Conservation (phyloP, 1,140 invertebrate genomes). For the Listronotus oregonensis region DNA sequence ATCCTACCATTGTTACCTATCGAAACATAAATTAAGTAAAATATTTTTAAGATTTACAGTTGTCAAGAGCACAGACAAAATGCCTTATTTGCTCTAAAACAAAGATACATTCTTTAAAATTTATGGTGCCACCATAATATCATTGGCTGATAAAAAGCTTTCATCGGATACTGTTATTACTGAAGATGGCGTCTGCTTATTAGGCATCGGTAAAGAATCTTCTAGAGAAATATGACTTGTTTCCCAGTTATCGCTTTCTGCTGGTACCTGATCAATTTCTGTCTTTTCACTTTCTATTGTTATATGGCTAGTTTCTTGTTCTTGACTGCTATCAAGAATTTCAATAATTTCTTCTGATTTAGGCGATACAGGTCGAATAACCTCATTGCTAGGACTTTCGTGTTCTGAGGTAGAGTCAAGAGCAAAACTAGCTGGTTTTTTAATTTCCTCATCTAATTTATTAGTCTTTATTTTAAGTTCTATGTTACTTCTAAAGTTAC, state of each 20-base stretch:
- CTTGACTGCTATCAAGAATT: not conserved
- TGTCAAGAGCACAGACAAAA: no score
- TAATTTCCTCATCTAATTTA: not conserved
- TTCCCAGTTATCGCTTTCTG: not conserved
- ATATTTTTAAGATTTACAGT: no score
- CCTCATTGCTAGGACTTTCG: no score
- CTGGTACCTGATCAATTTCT: not conserved
- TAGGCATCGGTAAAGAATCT: not conserved
- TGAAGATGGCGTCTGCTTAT: not conserved
- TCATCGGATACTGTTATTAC: not conserved
- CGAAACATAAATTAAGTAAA: no score
- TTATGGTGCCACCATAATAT: no score
- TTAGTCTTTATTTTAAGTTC: no score
- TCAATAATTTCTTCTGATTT: not conserved
- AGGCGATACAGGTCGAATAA: no score
- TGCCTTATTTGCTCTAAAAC: no score
- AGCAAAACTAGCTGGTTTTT: not conserved
- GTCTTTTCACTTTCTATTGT: not conserved
- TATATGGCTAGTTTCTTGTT: not conserved
- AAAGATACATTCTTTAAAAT: no score
- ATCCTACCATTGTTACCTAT: no score
- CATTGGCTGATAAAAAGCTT: constrained; percentile 1
- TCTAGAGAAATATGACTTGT: not conserved
- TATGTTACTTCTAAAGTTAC: no score
- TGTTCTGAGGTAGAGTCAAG: no score